Evolutionary conservation across 2,113 vertebrate species (phyloP).

Genomic region (Dicentrarchus labrax): DNA sequence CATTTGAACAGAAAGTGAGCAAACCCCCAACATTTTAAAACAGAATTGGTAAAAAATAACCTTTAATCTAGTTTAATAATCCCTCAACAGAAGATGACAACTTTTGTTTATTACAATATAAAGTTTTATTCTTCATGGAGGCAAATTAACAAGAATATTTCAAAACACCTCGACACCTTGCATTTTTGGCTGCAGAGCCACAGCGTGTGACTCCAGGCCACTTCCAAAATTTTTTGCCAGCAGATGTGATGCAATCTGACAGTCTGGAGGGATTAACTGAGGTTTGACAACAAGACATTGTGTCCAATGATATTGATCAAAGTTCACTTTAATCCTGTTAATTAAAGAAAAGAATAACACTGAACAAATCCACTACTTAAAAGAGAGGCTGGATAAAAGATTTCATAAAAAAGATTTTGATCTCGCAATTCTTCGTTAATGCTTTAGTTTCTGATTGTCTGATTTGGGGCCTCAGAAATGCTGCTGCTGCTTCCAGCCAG

Average conservation of each 20-base stretch:
- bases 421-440: background rate
- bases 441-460: conserved; percentile 1
- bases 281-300: conserved; percentile 54
- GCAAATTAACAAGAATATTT: background rate
- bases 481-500: background rate
- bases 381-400: conserved; percentile 29
- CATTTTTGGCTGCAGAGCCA: conserved; percentile 34
- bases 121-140: background rate
- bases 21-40: background rate
- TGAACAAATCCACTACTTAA: conserved; percentile 29
- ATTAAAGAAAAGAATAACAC: conserved; percentile 67
- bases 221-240: conserved; percentile 6
- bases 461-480: conserved; percentile 3
- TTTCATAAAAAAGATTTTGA: conserved; percentile 8
- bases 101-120: background rate
- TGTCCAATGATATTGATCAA: conserved; percentile 63
- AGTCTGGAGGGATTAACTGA: conserved; percentile 44
- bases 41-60: background rate
- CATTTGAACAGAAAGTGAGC: background rate
- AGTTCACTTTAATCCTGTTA: conserved; percentile 64
- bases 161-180: conserved; percentile 8
- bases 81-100: background rate
- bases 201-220: conserved; percentile 46
- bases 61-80: background rate
- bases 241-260: conserved; percentile 38